A percentile compares a stretch with the other conserved stretches of the same genome.
phyloP scores from a whole-genome alignment of 2,888 invertebrate species.

The Fragum sueziense region DNA sequence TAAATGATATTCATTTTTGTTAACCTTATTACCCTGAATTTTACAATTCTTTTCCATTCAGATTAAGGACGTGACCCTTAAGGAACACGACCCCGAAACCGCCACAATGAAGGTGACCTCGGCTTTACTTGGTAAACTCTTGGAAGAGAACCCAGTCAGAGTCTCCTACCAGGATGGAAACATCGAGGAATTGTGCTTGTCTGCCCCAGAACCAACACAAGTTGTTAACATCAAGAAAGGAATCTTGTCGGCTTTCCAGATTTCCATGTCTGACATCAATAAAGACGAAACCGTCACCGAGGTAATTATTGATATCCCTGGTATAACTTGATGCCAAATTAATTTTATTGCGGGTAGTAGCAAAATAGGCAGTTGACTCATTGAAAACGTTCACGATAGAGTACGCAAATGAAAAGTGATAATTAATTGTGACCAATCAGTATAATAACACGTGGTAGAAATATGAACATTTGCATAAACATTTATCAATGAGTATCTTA shows the following conservation, averaged over 20 bases:
- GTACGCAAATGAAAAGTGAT: too few species aligned
- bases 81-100: constrained; percentile 56
- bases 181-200: constrained; percentile 51
- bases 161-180: constrained; percentile 59
- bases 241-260: constrained; percentile 57
- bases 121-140: constrained; percentile 19
- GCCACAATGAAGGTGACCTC: constrained; percentile 37
- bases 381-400: too few species aligned
- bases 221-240: constrained; percentile 58
- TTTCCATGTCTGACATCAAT: constrained; percentile 56
- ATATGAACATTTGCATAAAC: too few species aligned
- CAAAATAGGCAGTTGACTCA: too few species aligned
- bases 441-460: too few species aligned
- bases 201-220: constrained; percentile 29
- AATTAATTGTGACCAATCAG: too few species aligned
- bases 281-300: constrained; percentile 48
- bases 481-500: too few species aligned
- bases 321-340: too few species aligned
- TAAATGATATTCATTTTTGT: too few species aligned
- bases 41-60: constrained; percentile 28
- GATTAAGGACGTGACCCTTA: constrained; percentile 50
- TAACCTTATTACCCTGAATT: too few species aligned
- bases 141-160: constrained; percentile 46
- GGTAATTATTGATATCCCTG: too few species aligned
- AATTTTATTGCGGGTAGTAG: too few species aligned